Base-by-base conservation (phyloP, 1,140 invertebrate species). In the Euglossa dilemma region DNA sequence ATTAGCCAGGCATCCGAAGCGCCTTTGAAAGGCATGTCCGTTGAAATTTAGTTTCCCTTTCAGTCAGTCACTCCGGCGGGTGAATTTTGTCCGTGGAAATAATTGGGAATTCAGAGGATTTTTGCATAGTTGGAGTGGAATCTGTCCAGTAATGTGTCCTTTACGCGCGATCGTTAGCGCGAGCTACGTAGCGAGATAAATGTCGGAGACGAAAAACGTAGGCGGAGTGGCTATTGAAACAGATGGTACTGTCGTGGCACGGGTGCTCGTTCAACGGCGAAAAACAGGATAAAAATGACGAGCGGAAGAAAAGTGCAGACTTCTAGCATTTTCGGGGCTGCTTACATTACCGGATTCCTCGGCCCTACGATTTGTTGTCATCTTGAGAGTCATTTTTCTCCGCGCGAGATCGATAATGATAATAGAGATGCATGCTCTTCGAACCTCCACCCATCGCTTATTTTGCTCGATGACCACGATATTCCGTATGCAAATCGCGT, bases 211-310 rank as follows among this genome's bases (percentile, higher is more conserved):
- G 52, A 70, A 50, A 69, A 67, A 70, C 63, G 76, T 57, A 59
- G n/a, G 36, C 23, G 14, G 50, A 52, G 64, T 59, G 64, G 66
- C 43, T 70, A 67, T 50, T 70, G 64, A 70, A 79, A 59, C 64
- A 70, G 52, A 78, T 57, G 76, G 76, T 28, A 47, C 36, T 57
- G 52, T 47, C 63, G 43, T 69, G 64, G 11, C n/a, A 23, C 43
- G 28, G 36, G 43, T 47, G 23, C 16, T 56, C 43, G 45, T 69
- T 56, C 64, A 79, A 16, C n/a, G 23, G 16, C 36, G 0, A 63
- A 64, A 69, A 59, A 70, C 59, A 70, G 52, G 64, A 69, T 56
- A 70, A 66, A 79, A 59, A 79, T 57, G 66, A 78, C 23, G 36
- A 67, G 50, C n/a, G 23, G 18, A n/a, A 57, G 64, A 47, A 70